Evolutionary conservation across 1,140 invertebrate genomes (phyloP).

Genomic region (Trichonephila clavata): DNA sequence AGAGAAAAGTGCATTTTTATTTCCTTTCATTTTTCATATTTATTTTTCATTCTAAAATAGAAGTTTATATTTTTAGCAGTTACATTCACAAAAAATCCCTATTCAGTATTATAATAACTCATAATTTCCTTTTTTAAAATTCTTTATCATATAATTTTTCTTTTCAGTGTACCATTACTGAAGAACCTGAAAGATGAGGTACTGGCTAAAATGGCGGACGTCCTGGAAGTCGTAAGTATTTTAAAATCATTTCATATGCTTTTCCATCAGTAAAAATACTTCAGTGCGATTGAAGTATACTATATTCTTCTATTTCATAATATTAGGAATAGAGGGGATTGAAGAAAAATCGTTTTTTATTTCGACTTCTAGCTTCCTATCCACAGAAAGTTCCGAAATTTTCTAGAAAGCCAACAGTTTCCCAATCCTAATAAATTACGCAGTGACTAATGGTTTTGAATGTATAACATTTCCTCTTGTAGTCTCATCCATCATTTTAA

Average conservation of each 20-base stretch:
- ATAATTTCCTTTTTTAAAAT: too few species aligned
- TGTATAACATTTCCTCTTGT: not conserved
- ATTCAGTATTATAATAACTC: too few species aligned
- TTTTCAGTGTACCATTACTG: slow-evolving; percentile 95
- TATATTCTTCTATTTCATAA: not conserved
- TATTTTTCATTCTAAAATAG: too few species aligned
- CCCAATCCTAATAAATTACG: not conserved
- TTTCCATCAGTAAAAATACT: too few species aligned
- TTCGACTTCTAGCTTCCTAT: too few species aligned
- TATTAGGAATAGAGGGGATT: not conserved
- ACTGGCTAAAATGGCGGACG: slow-evolving; percentile 97
- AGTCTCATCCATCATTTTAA: not conserved
- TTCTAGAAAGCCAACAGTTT: not conserved
- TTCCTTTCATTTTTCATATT: too few species aligned
- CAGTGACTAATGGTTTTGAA: not conserved
- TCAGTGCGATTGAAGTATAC: not conserved
- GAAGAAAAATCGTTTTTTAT: too few species aligned
- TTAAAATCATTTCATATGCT: not conserved
- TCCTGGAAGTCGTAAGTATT: slow-evolving; percentile 92
- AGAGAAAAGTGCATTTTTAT: too few species aligned
- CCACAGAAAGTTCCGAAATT: too few species aligned
- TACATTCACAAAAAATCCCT: too few species aligned
- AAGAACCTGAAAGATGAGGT: slow-evolving; percentile 96
- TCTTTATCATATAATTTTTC: not conserved
- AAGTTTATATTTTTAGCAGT: too few species aligned